phyloP scores from a whole-genome alignment of 2,797 vertebrate genomes.

The Masticophis lateralis region DNA sequence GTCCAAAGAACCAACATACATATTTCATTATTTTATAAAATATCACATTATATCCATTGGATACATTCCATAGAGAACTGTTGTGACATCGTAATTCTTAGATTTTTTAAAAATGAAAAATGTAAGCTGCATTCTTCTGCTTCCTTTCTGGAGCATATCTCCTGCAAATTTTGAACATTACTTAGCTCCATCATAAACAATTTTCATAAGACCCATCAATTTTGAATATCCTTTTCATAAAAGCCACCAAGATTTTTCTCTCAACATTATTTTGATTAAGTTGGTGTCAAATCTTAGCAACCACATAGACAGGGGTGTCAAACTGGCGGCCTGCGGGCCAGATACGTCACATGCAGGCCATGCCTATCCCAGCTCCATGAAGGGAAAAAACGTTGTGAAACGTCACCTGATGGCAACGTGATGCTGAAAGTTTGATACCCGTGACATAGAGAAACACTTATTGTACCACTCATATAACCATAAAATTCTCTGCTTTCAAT shows the following conservation, averaged over 20 bases:
- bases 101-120: neutral
- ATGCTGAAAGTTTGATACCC: too few species aligned
- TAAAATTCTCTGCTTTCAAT: neutral
- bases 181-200: neutral
- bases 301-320: neutral
- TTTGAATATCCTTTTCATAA: neutral
- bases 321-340: too few species aligned
- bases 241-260: neutral
- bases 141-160: neutral
- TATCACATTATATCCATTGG: neutral
- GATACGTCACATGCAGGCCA: too few species aligned
- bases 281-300: neutral
- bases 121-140: neutral
- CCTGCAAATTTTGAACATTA: neutral
- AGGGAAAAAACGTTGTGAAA: too few species aligned
- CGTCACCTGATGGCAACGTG: too few species aligned
- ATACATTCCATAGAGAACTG: neutral
- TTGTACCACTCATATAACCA: neutral
- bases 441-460: neutral
- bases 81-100: neutral
- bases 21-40: neutral
- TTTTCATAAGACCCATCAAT: neutral
- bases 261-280: neutral
- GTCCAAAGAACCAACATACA: neutral
- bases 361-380: too few species aligned